Base-by-base conservation (phyloP, 2,888 invertebrate species). In the Amaurobius ferox region DNA sequence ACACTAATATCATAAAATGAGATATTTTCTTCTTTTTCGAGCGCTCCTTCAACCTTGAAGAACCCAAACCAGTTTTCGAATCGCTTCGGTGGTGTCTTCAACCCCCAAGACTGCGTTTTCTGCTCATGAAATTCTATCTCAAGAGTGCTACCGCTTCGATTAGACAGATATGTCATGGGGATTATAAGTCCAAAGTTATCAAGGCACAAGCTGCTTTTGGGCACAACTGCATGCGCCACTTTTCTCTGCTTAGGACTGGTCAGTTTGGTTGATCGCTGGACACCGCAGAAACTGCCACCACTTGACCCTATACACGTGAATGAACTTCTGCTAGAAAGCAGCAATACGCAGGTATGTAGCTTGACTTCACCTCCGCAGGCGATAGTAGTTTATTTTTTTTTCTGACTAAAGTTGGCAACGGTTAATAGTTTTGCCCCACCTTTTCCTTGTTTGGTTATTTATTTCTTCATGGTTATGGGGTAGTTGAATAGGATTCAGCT, bases 1-100 rank as follows among this genome's bases (percentile, higher is more conserved):
- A 7, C 35, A 5, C 5, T 9, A 9, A 35, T 35, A n/a, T n/a
- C n/a, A 35, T 35, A 35, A 35, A 35, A 7, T 35, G 35, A 9
- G 35, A 35, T 35, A 5, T 7, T 35, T 35, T 5, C 35, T 35
- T 35, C 9, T 64, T 29, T 29, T 6, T 13, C n/a, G 6, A 30
- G 29, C 19, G 29, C 11, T 0, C 64, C 16, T 39, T 29, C 67
- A 80, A 73, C 73, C 73, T 80, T 80, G 67, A 80, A 35, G 30
- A 62, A 73, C 19, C 55, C 35, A 73, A 80, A 80, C 80, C 80
- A 67, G 80, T 80, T 79, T 73, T n/a, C 26, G 64, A 26, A 11
- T 79, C 72, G 71, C 79, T 32, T 79, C 48, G 48, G n/a, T 79
- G 80, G 61, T 39, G 55, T 67, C 67, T 35, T 61, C 66, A 35